A percentile compares a stretch with the other conserved stretches of the same genome.
Evolutionary conservation across 2,888 invertebrate species (phyloP).

Genomic region (Drosophila pseudotakahashii): DNA sequence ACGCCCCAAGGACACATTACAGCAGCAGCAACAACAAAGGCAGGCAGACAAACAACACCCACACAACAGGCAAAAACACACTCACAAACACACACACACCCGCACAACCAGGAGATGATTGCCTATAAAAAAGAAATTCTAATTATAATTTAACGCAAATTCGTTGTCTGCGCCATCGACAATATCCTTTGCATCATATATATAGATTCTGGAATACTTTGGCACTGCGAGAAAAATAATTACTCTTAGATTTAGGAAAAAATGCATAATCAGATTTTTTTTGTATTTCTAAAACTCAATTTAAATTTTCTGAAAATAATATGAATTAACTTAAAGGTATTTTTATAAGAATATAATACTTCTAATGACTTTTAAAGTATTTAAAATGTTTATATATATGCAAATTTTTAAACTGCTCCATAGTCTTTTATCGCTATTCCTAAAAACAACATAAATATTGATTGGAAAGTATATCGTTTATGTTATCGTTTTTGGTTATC

Average conservation of each 20-base stretch:
- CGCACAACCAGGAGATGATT: slow-evolving; percentile 59
- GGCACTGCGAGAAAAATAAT: slow-evolving; percentile 1
- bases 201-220: slow-evolving; percentile 7
- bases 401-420: too few species aligned
- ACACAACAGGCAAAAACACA: slow-evolving; percentile 40
- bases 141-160: slow-evolving; percentile 81
- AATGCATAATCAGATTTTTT: too few species aligned
- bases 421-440: too few species aligned
- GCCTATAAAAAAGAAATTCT: slow-evolving; percentile 81
- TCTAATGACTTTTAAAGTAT: too few species aligned
- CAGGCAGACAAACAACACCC: slow-evolving; percentile 26
- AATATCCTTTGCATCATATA: slow-evolving; percentile 39
- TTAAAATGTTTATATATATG: too few species aligned
- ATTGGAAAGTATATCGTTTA: too few species aligned
- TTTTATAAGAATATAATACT: too few species aligned
- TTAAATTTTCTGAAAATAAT: too few species aligned
- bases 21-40: slow-evolving; percentile 57
- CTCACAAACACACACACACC: slow-evolving; percentile 40
- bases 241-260: background rate
- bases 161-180: slow-evolving; percentile 61
- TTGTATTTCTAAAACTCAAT: too few species aligned
- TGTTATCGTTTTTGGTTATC: too few species aligned
- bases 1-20: slow-evolving; percentile 85
- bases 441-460: too few species aligned
- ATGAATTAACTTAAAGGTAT: too few species aligned